These are phyloP conservation scores for Cheilosia vernalis DNA, from an alignment of 2,888 invertebrate species.

Conservation along the genomic window DNA sequence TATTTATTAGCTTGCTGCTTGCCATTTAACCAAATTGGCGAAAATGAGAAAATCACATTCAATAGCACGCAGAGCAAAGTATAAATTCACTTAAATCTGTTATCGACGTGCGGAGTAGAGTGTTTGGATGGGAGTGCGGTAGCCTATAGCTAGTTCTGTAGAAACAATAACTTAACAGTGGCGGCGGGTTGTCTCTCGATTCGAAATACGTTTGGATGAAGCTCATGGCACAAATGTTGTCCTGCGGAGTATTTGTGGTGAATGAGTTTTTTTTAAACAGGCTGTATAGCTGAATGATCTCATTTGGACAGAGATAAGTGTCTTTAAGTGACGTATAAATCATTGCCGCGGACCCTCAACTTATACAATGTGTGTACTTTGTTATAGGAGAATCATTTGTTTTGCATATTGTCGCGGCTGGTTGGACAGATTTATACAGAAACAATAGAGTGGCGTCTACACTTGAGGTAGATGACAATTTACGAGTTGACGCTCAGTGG, in stretches of 20 bases:
- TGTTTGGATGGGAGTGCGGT: neutral
- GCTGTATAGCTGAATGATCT: conserved; percentile 7
- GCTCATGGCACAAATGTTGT: neutral
- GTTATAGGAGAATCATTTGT: neutral
- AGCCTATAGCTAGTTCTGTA: too few relatives aligned
- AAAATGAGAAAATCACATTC: conserved; percentile 15
- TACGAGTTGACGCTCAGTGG: conserved; percentile 27
- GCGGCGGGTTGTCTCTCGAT: conserved; percentile 41
- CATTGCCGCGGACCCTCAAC: neutral
- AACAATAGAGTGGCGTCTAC: conserved; percentile 6
- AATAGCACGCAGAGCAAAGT: conserved; percentile 6
- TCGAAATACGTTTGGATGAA: neutral
- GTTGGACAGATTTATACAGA: neutral
- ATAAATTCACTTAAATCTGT: conserved; percentile 18
- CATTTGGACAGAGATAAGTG: conserved; percentile 2
- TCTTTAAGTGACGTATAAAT: neutral
- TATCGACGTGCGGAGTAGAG: conserved; percentile 5
- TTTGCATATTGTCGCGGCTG: conserved; percentile 22
- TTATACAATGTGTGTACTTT: neutral
- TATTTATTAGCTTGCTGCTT: conserved; percentile 2
- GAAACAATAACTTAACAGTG: too few relatives aligned
- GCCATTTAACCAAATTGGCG: neutral
- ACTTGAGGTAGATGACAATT: conserved; percentile 17
- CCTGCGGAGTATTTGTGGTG: conserved; percentile 5
- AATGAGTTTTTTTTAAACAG: conserved; percentile 33